Evolutionary conservation across 2,888 invertebrate species (phyloP), one percentile per base, ranked within the genome.

Genomic region (Mythimna pallens): DNA sequence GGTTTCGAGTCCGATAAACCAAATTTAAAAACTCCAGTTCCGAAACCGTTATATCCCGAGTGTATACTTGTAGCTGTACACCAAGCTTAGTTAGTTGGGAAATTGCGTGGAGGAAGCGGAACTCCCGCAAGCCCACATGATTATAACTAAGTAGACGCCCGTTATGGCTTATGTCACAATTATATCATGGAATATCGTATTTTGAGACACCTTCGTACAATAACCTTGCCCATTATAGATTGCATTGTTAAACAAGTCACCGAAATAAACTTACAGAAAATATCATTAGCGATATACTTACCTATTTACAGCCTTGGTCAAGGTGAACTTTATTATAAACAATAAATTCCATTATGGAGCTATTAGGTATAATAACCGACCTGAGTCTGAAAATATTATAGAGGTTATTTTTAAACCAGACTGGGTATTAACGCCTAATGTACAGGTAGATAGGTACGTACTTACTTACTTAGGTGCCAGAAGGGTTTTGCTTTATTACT

Each of bases 221-320:
- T n/a, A 50, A 67, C 55, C 61, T 55, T 57, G 50, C 12, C 40
- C 6, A n/a, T 50, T 50, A 47, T 47, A 50, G 17, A 54, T 47
- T 47, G 25, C 58, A 14, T 69, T 52, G 34, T 25, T 43, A 52
- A 43, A 52, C 62, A 76, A 58, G 43, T 67, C 58, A 52, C 55
- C 12, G 47, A 66, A 76, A 76, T 55, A 55, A 75, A 75, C 67
- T 66, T 62, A 77, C 34, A 47, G 10, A 65, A 70, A 77, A 54
- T 52, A 43, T 70, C 30, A 70, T 65, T 61, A 75, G 61, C 52
- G 34, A n/a, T 4, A 1, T n/a, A 34, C 12, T 10, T 47, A 55
- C 25, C 25, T 69, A 70, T 70, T 65, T 76, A 62, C 61, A 70
- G 22, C 22, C 43, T 22, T n/a, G 47, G 52, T 40, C 62, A 66